Percentiles rank a stretch among this genome's conserved stretches.
Conservation (phyloP, 2,797 vertebrate species). For the Gallinago nigripennis region DNA sequence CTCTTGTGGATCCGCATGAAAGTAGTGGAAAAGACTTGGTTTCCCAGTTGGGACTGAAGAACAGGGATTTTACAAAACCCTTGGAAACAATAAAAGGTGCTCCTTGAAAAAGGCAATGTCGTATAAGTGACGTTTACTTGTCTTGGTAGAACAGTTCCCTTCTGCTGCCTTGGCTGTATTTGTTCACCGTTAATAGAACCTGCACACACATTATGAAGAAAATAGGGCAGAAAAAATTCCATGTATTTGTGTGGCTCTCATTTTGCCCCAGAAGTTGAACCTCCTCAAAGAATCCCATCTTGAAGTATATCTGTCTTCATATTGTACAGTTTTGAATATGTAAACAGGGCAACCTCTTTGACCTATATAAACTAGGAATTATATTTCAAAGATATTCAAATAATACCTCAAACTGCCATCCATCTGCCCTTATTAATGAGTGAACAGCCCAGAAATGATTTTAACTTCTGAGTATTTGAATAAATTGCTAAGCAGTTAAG, state of each 20-base stretch:
- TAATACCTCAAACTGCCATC: constrained; percentile 11
- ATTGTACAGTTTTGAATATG: not conserved
- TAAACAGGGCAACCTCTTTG: constrained; percentile 27
- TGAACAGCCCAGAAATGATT: constrained; percentile 23
- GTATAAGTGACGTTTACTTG: not conserved
- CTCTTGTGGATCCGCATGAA: not conserved
- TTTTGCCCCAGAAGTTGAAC: not conserved
- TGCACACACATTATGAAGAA: not conserved
- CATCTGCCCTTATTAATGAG: constrained; percentile 55
- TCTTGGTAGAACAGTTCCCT: not conserved
- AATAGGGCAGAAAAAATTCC: not conserved
- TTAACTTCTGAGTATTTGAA: constrained; percentile 32
- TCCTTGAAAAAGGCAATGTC: not conserved
- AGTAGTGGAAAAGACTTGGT: not conserved
- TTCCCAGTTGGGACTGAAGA: not conserved
- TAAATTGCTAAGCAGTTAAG: constrained; percentile 68
- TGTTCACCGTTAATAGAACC: not conserved
- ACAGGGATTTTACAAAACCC: not conserved
- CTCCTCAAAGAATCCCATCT: not conserved
- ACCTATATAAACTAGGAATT: constrained; percentile 10
- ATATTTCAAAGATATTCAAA: constrained; percentile 38
- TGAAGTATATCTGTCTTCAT: not conserved
- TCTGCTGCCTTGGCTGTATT: not conserved
- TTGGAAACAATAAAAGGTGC: not conserved
- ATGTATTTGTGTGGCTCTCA: not conserved